These are phyloP conservation scores for Chiroxiphia lanceolata DNA, from an alignment of 2,797 vertebrate genomes.

Conservation along the genomic window DNA sequence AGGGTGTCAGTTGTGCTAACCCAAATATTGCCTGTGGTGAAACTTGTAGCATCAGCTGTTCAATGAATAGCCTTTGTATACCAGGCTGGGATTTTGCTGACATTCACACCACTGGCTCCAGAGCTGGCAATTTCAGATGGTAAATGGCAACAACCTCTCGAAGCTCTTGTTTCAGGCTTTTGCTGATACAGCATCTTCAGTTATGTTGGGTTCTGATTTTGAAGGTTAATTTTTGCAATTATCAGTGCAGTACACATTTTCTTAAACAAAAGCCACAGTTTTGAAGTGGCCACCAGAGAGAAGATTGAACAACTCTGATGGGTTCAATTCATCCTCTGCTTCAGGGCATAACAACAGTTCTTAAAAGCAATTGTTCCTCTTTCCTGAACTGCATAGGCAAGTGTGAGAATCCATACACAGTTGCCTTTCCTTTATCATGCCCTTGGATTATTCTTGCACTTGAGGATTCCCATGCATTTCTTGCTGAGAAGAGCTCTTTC, in stretches of 20 bases:
- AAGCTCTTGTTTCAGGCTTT: not conserved
- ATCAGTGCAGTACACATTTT: not conserved
- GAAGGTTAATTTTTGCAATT: constrained; percentile 59
- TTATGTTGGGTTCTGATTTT: constrained; percentile 10
- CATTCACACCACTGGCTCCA: not conserved
- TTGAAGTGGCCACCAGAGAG: constrained; percentile 24
- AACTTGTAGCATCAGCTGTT: not conserved
- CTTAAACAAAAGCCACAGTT: constrained; percentile 18
- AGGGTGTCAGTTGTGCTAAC: not conserved
- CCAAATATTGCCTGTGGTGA: not conserved
- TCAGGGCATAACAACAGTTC: constrained; percentile 36
- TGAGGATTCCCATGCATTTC: not conserved
- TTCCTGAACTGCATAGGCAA: not conserved
- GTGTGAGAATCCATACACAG: not conserved
- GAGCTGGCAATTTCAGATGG: not conserved
- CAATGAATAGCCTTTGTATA: not conserved
- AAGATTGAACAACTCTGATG: not conserved
- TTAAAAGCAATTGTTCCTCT: not conserved
- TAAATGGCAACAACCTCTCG: not conserved
- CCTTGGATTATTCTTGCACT: constrained; percentile 20
- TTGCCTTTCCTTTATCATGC: not conserved
- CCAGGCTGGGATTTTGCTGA: not conserved
- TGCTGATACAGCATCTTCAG: not conserved
- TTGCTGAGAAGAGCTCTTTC: not conserved
- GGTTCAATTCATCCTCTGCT: constrained; percentile 37